Evolutionary conservation across 35 echinoderm and acorn worm genomes (phyloP).

Genomic region (Acanthaster planci): DNA sequence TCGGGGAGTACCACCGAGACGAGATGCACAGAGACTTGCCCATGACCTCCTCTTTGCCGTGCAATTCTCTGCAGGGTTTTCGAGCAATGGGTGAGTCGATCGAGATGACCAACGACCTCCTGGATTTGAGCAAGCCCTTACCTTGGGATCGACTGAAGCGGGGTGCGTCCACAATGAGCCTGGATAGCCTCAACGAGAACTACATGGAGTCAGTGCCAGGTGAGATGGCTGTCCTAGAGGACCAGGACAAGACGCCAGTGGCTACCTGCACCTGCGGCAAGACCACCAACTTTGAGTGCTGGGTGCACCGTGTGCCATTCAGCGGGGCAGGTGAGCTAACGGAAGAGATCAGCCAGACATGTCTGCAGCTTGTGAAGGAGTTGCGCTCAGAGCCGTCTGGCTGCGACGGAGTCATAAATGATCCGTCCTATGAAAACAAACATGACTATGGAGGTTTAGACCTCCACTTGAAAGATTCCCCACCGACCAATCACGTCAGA

Average conservation of each 20-base stretch:
- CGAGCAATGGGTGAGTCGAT: constrained; percentile 16
- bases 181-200: constrained; percentile 68
- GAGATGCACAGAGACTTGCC: background rate
- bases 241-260: constrained; percentile 41
- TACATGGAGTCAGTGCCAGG: constrained; percentile 43
- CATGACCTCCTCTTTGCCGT: background rate
- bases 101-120: constrained; percentile 39
- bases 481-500: constrained; percentile 24
- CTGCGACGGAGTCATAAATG: background rate
- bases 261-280: constrained; percentile 32
- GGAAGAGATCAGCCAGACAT: constrained; percentile 35
- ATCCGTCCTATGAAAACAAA: constrained; percentile 2
- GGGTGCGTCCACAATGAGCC: constrained; percentile 49
- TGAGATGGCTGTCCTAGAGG: constrained; percentile 30
- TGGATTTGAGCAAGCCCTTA: constrained; percentile 39
- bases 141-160: constrained; percentile 33
- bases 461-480: constrained; percentile 24
- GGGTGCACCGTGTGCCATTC: constrained; percentile 19
- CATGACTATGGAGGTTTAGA: background rate
- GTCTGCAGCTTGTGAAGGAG: constrained; percentile 8
- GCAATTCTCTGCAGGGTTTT: background rate
- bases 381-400: constrained; percentile 4
- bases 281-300: constrained; percentile 48
- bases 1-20: background rate
- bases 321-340: constrained; percentile 1